Conservation (phyloP, 2,797 vertebrate species). For the Phyllotis vaccarum region DNA sequence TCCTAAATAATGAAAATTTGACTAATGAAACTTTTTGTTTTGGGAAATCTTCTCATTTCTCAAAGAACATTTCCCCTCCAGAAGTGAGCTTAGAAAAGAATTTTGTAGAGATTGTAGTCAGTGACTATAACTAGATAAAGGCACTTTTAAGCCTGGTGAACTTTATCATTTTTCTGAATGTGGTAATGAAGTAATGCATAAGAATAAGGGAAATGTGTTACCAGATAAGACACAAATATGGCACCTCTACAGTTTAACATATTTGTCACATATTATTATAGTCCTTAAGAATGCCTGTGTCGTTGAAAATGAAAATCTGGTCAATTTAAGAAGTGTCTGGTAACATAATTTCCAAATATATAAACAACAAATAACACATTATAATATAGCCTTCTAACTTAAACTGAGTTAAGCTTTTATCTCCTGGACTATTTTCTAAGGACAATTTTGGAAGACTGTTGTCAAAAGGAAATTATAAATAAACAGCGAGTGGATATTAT, state of each 20-base stretch:
- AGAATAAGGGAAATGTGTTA: neutral
- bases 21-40: neutral
- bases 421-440: slow-evolving; percentile 17
- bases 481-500: slow-evolving; percentile 51
- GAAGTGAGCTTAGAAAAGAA: neutral
- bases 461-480: slow-evolving; percentile 54
- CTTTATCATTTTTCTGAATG: slow-evolving; percentile 31
- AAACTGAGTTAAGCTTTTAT: slow-evolving; percentile 44
- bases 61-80: neutral
- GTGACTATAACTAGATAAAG: neutral
- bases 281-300: slow-evolving; percentile 21
- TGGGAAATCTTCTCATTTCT: slow-evolving; percentile 18
- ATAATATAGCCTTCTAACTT: slow-evolving; percentile 22
- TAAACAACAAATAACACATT: neutral
- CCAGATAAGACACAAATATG: neutral
- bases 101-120: slow-evolving; percentile 21
- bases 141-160: neutral
- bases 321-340: neutral
- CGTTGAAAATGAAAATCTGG: neutral
- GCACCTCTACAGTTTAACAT: neutral
- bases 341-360: slow-evolving; percentile 28
- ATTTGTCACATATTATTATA: neutral
- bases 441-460: neutral
- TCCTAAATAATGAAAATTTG: neutral
- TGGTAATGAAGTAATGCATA: neutral